phyloP scores from a whole-genome alignment of 1,140 invertebrate species.

The Caerostris extrusa region DNA sequence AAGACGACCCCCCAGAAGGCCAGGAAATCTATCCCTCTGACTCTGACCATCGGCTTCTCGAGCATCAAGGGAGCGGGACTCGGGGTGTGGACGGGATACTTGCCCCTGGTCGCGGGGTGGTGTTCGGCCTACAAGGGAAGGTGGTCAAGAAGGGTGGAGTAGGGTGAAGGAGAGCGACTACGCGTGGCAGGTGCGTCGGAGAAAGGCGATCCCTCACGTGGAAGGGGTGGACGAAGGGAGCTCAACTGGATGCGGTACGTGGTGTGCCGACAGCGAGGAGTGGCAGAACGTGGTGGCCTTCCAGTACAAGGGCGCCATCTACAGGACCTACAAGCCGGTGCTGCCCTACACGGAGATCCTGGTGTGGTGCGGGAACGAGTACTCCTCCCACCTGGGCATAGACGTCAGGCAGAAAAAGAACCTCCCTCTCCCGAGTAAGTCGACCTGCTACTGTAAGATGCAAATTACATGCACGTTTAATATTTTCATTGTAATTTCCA shows the following conservation, averaged over 20 bases:
- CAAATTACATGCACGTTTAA: too few relatives aligned
- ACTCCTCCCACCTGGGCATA: background rate
- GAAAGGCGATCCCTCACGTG: background rate
- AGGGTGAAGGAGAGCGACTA: slow-evolving; percentile 51
- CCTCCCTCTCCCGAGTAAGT: background rate
- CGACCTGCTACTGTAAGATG: too few relatives aligned
- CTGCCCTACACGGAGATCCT: slow-evolving; percentile 83
- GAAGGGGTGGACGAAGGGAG: background rate
- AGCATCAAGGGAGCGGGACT: slow-evolving; percentile 36
- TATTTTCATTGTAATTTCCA: too few relatives aligned
- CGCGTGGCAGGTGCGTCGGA: slow-evolving; percentile 47
- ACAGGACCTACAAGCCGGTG: slow-evolving; percentile 83
- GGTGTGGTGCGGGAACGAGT: slow-evolving; percentile 47
- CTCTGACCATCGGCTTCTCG: background rate
- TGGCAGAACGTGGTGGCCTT: slow-evolving; percentile 85
- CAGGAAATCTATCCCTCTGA: background rate
- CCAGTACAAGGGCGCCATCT: slow-evolving; percentile 84
- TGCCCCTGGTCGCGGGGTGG: background rate
- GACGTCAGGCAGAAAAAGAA: background rate
- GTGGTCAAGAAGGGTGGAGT: background rate
- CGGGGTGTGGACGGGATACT: slow-evolving; percentile 62
- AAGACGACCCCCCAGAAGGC: background rate
- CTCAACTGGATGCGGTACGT: slow-evolving; percentile 86
- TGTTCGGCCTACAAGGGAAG: slow-evolving; percentile 64
- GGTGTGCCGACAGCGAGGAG: slow-evolving; percentile 83